Base-by-base conservation (phyloP, 1,140 invertebrate genomes). In the Rhyacophila brunnea region DNA sequence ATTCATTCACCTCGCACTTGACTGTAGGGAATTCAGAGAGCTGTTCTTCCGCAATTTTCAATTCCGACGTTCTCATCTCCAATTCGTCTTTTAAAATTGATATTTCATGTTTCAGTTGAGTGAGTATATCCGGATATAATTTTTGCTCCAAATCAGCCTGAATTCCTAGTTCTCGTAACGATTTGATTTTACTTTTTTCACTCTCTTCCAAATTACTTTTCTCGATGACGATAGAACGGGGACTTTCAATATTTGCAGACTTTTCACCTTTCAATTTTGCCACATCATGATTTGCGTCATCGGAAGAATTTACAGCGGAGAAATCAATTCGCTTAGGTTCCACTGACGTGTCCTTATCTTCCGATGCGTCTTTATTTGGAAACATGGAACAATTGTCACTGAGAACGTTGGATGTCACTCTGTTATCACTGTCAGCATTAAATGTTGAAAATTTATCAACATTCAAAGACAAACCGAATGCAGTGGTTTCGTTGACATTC, bases 91-190 rank as follows among this genome's bases (percentile, higher is more conserved):
- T 78, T 1, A 84, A 70, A 45, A 73, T 72, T 18, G 75, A 74
- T 11, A 86, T 73, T 53, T 83, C 79, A 54, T 74, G 69, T 66
- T 85, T 82, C 6, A 86, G 65, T 7, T 83, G 78, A 5, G 72
- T 70, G 34, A 83, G 58, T 48, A 80, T 72, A 48, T 77, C 72
- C 2, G 72, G 73, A 55, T 72, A 77, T 50, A 73, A 71, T 47
- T 77, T 72, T 55, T 75, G 72, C 56, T 68, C 71, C 6, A 72
- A 58, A 23, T 79, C 74, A 48, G 77, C 50, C 1, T 63, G 68
- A 44, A 79, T 71, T 5, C 74, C 74, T 17, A 43, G 42, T 45
- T 65, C 54, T 36, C 54, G 43, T 1, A 60, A 20, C 28, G 56
- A 55, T 57, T 49, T 55, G 23, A 28, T 28, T 5, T 28, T 9